A percentile compares a stretch with the other conserved stretches of the same genome.
Evolutionary conservation across 2,113 vertebrate genomes (phyloP).

Genomic region (Leptodactylus fuscus): DNA sequence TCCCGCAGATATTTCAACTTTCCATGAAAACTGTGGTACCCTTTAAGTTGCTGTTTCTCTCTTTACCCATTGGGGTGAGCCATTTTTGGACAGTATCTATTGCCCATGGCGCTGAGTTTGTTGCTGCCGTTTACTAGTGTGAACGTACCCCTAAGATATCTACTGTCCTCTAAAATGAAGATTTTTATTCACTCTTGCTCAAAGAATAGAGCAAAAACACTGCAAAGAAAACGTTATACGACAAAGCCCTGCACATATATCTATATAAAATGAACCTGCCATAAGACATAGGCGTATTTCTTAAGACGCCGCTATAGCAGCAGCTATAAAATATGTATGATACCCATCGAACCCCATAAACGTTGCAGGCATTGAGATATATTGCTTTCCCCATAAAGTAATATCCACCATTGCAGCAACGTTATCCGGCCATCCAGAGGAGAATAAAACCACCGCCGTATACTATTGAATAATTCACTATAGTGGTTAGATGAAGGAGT

Average conservation of each 20-base stretch:
- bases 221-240: too few species aligned
- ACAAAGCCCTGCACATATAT: neutral
- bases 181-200: too few species aligned
- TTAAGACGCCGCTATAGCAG: neutral
- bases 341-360: neutral
- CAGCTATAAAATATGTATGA: neutral
- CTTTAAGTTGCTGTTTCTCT: too few species aligned
- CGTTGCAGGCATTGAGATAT: neutral
- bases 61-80: too few species aligned
- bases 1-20: too few species aligned
- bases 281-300: neutral
- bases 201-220: too few species aligned
- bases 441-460: neutral
- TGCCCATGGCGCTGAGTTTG: too few species aligned
- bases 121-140: too few species aligned
- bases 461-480: neutral
- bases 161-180: too few species aligned
- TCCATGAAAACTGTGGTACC: too few species aligned
- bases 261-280: neutral
- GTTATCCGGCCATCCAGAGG: neutral
- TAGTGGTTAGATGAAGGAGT: neutral
- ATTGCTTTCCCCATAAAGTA: neutral
- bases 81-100: too few species aligned
- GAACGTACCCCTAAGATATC: too few species aligned
- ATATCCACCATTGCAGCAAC: neutral